phyloP scores from a whole-genome alignment of 2,797 vertebrate species.

The Squalus acanthias region DNA sequence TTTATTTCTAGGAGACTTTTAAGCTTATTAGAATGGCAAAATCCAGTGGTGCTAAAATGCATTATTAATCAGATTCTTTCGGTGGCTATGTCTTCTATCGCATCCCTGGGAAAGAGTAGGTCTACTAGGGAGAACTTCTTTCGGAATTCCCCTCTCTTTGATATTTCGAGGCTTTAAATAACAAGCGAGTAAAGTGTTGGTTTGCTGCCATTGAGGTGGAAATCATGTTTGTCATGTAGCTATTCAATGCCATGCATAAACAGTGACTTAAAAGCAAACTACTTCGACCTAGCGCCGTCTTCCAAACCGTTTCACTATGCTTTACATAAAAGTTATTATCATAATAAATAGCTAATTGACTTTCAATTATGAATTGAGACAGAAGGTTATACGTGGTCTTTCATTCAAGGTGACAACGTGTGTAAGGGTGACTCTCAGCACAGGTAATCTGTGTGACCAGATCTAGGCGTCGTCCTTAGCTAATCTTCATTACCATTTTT shows the following conservation, averaged over 20 bases:
- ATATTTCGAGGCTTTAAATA: slow-evolving; percentile 40
- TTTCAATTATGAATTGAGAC: slow-evolving; percentile 59
- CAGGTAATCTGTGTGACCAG: slow-evolving; percentile 53
- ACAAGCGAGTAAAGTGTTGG: slow-evolving; percentile 57
- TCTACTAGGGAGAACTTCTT: background rate
- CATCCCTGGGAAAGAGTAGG: background rate
- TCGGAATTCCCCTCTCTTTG: slow-evolving; percentile 1
- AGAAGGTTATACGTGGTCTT: slow-evolving; percentile 41
- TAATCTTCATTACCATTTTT: slow-evolving; percentile 68
- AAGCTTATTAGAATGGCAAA: background rate
- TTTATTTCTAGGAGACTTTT: background rate
- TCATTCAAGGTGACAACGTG: slow-evolving; percentile 16
- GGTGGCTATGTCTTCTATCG: background rate
- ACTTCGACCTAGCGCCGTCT: slow-evolving; percentile 51
- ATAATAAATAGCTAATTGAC: slow-evolving; percentile 68
- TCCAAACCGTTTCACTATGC: slow-evolving; percentile 49
- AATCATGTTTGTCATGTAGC: slow-evolving; percentile 59
- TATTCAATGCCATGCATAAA: slow-evolving; percentile 59
- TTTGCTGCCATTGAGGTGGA: slow-evolving; percentile 68
- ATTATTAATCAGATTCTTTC: background rate
- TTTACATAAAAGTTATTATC: slow-evolving; percentile 65
- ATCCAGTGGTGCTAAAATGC: background rate
- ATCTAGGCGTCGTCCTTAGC: slow-evolving; percentile 61
- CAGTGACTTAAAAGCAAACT: slow-evolving; percentile 47
- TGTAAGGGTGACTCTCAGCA: slow-evolving; percentile 46